Conservation (phyloP, 2,888 invertebrate genomes). For the Drosophila paramelanica region DNA sequence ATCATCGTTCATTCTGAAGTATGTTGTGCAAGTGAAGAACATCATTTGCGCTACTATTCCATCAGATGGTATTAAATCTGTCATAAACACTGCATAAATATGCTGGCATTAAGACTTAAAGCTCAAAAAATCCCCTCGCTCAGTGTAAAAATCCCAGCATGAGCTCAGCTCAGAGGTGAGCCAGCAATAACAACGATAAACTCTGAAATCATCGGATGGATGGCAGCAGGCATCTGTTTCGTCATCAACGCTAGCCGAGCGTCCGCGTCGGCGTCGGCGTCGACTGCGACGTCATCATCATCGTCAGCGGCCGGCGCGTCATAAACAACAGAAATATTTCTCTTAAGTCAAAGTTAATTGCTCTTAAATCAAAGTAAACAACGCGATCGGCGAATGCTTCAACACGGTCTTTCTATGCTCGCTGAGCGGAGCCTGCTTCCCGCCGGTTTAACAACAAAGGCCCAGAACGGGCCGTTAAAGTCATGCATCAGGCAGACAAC, state of each 20-base stretch:
- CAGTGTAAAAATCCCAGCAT: constrained; percentile 64
- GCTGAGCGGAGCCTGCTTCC: constrained; percentile 24
- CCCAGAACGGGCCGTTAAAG: constrained; percentile 30
- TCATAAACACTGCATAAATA: constrained; percentile 66
- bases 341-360: constrained; percentile 78
- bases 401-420: constrained; percentile 30
- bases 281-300: constrained; percentile 11
- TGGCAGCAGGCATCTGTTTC: constrained; percentile 47
- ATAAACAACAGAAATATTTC: constrained; percentile 72
- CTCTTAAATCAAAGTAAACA: constrained; percentile 75
- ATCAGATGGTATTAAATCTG: constrained; percentile 39
- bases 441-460: constrained; percentile 51
- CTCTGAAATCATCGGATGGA: constrained; percentile 10
- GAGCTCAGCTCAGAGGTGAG: constrained; percentile 55
- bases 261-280: constrained; percentile 6
- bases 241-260: constrained; percentile 46
- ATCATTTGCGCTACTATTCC: constrained; percentile 6
- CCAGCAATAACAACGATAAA: constrained; percentile 20
- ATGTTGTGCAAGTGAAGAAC: background rate
- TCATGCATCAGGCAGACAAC: constrained; percentile 45
- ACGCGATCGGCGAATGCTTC: constrained; percentile 54
- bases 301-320: constrained; percentile 49
- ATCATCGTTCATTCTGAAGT: background rate
- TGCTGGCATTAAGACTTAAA: constrained; percentile 45
- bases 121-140: constrained; percentile 41